A percentile compares a stretch with the other conserved stretches of the same genome.
Conservation (phyloP, 1,140 invertebrate genomes). For the Aleiodes sp. region DNA sequence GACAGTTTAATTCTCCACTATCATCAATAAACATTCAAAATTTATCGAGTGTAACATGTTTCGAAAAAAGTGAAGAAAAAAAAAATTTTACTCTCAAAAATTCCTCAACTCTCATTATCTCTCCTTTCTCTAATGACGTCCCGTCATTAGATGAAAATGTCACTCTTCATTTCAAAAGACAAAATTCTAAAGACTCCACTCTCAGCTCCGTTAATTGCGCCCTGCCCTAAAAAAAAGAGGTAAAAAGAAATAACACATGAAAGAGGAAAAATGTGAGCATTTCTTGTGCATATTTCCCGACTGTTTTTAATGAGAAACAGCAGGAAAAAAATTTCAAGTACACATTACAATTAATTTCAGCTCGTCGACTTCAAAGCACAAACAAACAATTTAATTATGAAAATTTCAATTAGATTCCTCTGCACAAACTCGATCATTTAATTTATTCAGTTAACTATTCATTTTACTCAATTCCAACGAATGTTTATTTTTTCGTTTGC, state of each 20-base stretch:
- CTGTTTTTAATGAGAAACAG: not conserved
- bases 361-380: no score
- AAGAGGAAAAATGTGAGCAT: not conserved
- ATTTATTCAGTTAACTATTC: no score
- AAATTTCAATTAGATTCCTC: no score
- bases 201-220: constrained; percentile 3
- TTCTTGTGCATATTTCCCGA: not conserved
- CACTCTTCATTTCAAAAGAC: not conserved
- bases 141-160: not conserved
- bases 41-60: no score
- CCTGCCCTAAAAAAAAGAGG: not conserved
- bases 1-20: no score
- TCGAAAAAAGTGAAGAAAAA: no score
- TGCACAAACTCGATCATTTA: no score
- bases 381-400: no score
- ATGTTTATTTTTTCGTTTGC: not conserved
- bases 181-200: not conserved
- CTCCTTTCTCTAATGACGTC: not conserved
- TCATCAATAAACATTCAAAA: no score
- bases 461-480: no score
- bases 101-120: not conserved
- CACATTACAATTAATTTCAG: no score
- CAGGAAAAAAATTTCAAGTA: not conserved
- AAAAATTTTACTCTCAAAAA: not conserved
- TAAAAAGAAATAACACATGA: no score